phyloP scores from a whole-genome alignment of 1,140 invertebrate species.

The Diploscapter pachys region DNA sequence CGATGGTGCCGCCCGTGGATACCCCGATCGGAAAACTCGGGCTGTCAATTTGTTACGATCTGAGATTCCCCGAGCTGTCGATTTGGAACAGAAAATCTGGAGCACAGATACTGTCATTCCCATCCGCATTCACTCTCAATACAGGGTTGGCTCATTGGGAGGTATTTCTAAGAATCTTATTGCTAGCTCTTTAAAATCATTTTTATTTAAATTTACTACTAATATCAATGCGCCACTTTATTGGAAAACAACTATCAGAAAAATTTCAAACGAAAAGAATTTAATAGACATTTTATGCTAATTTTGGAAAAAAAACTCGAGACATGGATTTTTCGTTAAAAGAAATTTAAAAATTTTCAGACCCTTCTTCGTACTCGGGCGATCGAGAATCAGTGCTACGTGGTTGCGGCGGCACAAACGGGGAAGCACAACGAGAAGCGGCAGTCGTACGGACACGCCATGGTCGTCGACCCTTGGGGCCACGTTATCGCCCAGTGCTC shows the following conservation, averaged over 20 bases:
- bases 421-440: conserved; percentile 83
- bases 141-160: conserved; percentile 95
- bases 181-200: too few species aligned
- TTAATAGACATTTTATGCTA: too few species aligned
- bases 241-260: too few species aligned
- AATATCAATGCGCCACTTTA: too few species aligned
- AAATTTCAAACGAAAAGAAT: too few species aligned
- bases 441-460: conserved; percentile 83
- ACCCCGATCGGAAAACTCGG: conserved; percentile 77
- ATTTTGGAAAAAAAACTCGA: too few species aligned
- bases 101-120: conserved; percentile 83
- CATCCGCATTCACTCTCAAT: conserved; percentile 85
- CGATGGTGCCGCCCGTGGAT: conserved; percentile 49
- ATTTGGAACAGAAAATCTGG: conserved; percentile 72
- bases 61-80: conserved; percentile 85
- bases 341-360: conserved; percentile 43
- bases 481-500: conserved; percentile 75
- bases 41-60: conserved; percentile 79
- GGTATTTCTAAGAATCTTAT: conserved; percentile 52
- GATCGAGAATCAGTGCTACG: conserved; percentile 88
- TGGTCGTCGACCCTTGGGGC: conserved; percentile 89
- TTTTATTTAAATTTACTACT: too few species aligned
- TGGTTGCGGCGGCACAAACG: conserved; percentile 87
- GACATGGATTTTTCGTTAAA: too few species aligned
- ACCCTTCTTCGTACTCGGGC: conserved; percentile 64